Evolutionary conservation across 2,888 invertebrate species (phyloP), one percentile per base, ranked within the genome.

Genomic region (Catocala sponsa): DNA sequence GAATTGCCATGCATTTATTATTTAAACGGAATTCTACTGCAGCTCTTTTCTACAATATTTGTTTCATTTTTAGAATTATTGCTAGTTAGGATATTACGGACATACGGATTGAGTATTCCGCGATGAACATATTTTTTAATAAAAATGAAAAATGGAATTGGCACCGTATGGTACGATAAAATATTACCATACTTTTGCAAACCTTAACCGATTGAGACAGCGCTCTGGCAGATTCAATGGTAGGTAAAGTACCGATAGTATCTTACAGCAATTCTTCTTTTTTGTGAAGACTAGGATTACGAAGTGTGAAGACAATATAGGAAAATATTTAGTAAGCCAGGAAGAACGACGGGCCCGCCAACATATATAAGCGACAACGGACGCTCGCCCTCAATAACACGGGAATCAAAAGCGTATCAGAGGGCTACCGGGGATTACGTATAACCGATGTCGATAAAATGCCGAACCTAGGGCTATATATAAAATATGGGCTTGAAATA

Each of bases 391-490:
- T 51, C 55, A 52, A 64, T 65, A 63, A 60, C 55, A 58, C 41
- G 52, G 46, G 58, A 66, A 67, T 62, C 61, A 62, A 57, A 63
- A 60, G 51, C 47, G 53, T 63, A 63, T 68, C 65, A 53, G 47
- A 51, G 49, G 52, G 54, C 62, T 61, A 42, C 44, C 33, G 50
- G 65, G 68, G 55, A 72, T 68, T 75, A 56, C 56, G 48, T 53
- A 53, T 50, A 63, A 63, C 54, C 43, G 46, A 38, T 44, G 49
- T 51, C 62, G 63, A 66, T 69, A 72, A 64, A 73, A 60, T 57
- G 47, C 44, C 55, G 35, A 59, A 54, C 55, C 46, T 53, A 42
- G 48, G 58, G 59, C 61, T 68, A 55, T 57, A 55, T 56, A 58
- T 59, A 54, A 71, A 68, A 52, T 57, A 72, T 47, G 13, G 47